Evolutionary conservation across 2,888 invertebrate species (phyloP).

Genomic region (Cephonodes hylas): DNA sequence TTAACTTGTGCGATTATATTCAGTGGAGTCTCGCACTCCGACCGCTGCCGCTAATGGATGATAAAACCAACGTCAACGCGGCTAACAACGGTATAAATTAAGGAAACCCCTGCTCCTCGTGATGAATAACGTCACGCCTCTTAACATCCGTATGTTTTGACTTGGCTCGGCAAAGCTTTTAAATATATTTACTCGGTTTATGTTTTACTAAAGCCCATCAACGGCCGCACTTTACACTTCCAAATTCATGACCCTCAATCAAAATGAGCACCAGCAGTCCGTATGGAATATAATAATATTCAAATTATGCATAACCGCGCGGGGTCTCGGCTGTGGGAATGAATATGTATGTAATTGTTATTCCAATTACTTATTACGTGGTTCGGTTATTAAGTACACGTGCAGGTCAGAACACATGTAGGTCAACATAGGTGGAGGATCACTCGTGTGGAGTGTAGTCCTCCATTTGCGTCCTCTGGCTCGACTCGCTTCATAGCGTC

Average conservation of each 20-base stretch:
- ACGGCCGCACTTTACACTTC: constrained; percentile 9
- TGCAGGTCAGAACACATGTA: constrained; percentile 39
- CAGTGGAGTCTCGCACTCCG: constrained; percentile 27
- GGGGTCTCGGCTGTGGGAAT: background rate
- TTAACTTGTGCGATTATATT: constrained; percentile 44
- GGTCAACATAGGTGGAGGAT: constrained; percentile 48
- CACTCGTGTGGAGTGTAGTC: constrained; percentile 58
- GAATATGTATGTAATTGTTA: constrained; percentile 6
- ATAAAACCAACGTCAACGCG: constrained; percentile 60
- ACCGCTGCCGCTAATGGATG: constrained; percentile 53
- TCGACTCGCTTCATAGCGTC: constrained; percentile 47
- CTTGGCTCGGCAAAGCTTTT: constrained; percentile 13
- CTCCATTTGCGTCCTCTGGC: constrained; percentile 58
- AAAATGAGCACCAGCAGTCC: background rate
- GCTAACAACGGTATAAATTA: constrained; percentile 60
- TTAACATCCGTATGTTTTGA: constrained; percentile 47
- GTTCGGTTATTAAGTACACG: constrained; percentile 7
- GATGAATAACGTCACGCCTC: constrained; percentile 52
- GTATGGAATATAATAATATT: background rate
- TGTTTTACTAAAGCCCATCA: constrained; percentile 16
- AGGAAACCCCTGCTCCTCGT: constrained; percentile 52
- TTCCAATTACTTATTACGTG: background rate
- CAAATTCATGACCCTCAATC: constrained; percentile 9
- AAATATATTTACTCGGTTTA: constrained; percentile 9
- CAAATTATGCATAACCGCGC: background rate